Evolutionary conservation across 2,888 invertebrate species (phyloP).

Genomic region (Rhingia rostrata): DNA sequence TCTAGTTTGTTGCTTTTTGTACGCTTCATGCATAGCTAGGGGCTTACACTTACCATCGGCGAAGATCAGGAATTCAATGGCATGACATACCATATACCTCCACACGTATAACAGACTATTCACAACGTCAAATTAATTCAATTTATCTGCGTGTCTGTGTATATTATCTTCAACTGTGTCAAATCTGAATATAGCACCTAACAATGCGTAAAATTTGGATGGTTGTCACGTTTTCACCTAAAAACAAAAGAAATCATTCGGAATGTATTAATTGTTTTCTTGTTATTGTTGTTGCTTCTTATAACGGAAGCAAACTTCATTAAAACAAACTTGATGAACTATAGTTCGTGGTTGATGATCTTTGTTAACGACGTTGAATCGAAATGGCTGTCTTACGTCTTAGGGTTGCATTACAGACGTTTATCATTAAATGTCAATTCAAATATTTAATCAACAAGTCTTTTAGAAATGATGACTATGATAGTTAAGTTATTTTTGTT

Average conservation of each 20-base stretch:
- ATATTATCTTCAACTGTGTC: conserved; percentile 7
- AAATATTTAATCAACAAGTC: too few relatives aligned
- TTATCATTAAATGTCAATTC: too few relatives aligned
- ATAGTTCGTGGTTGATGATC: background rate
- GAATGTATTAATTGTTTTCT: background rate
- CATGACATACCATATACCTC: too few relatives aligned
- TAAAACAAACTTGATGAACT: conserved; percentile 23
- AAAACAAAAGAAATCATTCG: conserved; percentile 21
- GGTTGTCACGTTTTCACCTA: conserved; percentile 50
- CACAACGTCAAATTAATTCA: background rate
- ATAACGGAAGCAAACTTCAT: conserved; percentile 25
- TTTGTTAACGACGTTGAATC: too few relatives aligned
- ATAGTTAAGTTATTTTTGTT: too few relatives aligned
- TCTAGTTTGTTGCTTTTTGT: too few relatives aligned
- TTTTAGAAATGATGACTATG: too few relatives aligned
- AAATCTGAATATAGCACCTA: conserved; percentile 11
- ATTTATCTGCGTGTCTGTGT: background rate
- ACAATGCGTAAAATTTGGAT: conserved; percentile 24
- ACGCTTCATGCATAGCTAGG: too few relatives aligned
- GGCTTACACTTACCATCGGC: too few relatives aligned
- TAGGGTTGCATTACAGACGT: too few relatives aligned
- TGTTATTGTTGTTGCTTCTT: background rate
- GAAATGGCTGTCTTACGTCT: too few relatives aligned
- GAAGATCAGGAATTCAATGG: too few relatives aligned
- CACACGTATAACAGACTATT: background rate